A percentile compares a stretch with the other conserved stretches of the same genome.
Conservation (phyloP, 2,888 invertebrate genomes). For the Hyposoter didymator region DNA sequence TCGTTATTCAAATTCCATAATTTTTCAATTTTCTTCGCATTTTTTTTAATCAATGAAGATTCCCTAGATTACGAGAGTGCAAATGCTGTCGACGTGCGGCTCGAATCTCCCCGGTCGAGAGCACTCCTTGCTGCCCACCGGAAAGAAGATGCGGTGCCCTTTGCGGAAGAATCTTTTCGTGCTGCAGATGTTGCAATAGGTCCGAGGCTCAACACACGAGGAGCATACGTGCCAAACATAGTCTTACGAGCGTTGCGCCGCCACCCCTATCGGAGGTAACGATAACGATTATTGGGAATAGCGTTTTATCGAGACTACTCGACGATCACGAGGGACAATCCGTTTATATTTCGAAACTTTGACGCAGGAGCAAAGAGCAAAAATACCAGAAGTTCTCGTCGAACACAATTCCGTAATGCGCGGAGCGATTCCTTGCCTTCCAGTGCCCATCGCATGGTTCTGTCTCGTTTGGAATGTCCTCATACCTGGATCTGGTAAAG, state of each 20-base stretch:
- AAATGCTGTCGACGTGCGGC: constrained; percentile 76
- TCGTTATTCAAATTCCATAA: neutral
- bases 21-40: neutral
- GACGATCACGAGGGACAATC: neutral
- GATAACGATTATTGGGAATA: neutral
- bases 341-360: constrained; percentile 20
- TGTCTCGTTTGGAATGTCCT: constrained; percentile 93
- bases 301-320: neutral
- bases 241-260: constrained; percentile 82
- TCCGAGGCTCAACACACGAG: constrained; percentile 74
- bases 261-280: constrained; percentile 83
- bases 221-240: constrained; percentile 82
- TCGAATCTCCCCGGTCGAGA: constrained; percentile 78
- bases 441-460: constrained; percentile 93
- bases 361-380: constrained; percentile 89
- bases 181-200: constrained; percentile 69
- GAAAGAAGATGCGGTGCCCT: constrained; percentile 79
- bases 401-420: constrained; percentile 95
- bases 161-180: constrained; percentile 75
- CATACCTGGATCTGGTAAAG: constrained; percentile 91
- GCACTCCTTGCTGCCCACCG: constrained; percentile 78
- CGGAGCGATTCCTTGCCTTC: constrained; percentile 96
- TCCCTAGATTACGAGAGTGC: constrained; percentile 72
- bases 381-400: constrained; percentile 91
- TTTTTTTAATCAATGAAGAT: constrained; percentile 66